A percentile compares a stretch with the other conserved stretches of the same genome.
These are phyloP conservation scores for Baronia brevicornis DNA, from an alignment of 2,888 invertebrate species.

Conservation along the genomic window DNA sequence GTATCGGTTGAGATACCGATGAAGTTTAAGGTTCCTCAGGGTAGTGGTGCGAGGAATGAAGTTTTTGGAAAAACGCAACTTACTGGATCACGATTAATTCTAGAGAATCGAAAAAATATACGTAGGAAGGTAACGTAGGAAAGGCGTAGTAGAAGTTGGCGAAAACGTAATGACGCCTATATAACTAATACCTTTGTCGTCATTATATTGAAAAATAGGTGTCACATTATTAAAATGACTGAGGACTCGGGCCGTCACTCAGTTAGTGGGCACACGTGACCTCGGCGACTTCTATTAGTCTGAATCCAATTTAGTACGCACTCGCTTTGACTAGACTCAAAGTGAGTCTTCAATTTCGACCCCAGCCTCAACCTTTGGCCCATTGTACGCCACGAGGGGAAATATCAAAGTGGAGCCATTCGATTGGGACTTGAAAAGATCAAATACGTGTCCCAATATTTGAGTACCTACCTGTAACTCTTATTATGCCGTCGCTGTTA, in stretches of 20 bases:
- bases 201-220: slow-evolving; percentile 6
- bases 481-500: slow-evolving; percentile 30
- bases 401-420: slow-evolving; percentile 61
- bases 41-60: too few relatives aligned
- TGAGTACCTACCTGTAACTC: slow-evolving; percentile 48
- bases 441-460: slow-evolving; percentile 47
- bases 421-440: slow-evolving; percentile 68
- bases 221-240: slow-evolving; percentile 4
- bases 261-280: slow-evolving; percentile 14
- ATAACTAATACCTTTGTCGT: too few relatives aligned
- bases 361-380: slow-evolving; percentile 34
- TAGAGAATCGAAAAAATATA: too few relatives aligned
- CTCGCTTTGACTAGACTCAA: slow-evolving; percentile 53
- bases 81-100: too few relatives aligned
- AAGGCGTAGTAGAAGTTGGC: too few relatives aligned
- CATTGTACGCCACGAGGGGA: slow-evolving; percentile 51
- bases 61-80: too few relatives aligned
- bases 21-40: too few relatives aligned
- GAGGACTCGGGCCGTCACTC: slow-evolving; percentile 3
- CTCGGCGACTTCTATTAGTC: slow-evolving; percentile 11
- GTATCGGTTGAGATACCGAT: too few relatives aligned
- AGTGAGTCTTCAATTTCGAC: slow-evolving; percentile 44
- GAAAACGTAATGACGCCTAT: too few relatives aligned
- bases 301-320: slow-evolving; percentile 20
- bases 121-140: too few relatives aligned